Percentiles rank a stretch among this genome's conserved stretches.
These are phyloP conservation scores for Sinocyclocheilus grahami DNA, from an alignment of 2,113 vertebrate genomes.

Conservation along the genomic window DNA sequence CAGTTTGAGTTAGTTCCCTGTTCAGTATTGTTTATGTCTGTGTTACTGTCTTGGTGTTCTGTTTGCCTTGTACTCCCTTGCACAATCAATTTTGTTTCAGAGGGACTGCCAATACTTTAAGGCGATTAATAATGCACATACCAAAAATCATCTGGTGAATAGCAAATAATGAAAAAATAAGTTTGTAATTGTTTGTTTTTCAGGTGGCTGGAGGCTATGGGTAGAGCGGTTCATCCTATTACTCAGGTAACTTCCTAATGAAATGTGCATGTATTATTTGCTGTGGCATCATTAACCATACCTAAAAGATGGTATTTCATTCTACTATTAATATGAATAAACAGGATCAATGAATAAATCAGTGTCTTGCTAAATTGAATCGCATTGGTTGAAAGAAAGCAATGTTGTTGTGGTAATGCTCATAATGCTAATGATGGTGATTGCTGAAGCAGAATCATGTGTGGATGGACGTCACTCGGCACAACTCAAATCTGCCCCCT, in stretches of 20 bases:
- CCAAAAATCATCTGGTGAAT: background rate
- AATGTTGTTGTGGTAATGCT: constrained; percentile 28
- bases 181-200: constrained; percentile 41
- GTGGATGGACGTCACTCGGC: constrained; percentile 88
- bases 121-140: background rate
- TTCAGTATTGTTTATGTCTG: too few relatives aligned
- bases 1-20: too few relatives aligned
- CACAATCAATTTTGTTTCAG: too few relatives aligned
- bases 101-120: background rate
- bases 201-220: constrained; percentile 89
- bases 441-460: constrained; percentile 81
- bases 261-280: background rate
- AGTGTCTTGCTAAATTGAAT: background rate
- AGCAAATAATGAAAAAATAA: background rate
- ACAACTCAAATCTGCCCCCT: constrained; percentile 87
- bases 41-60: too few relatives aligned
- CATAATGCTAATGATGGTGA: background rate
- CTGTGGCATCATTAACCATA: background rate
- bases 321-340: background rate
- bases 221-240: constrained; percentile 82
- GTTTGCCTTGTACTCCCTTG: too few relatives aligned
- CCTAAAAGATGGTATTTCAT: background rate
- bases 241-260: constrained; percentile 76
- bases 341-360: background rate
- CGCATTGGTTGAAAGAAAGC: background rate